Percentiles rank a stretch among this genome's conserved stretches.
Evolutionary conservation across 1,140 invertebrate genomes (phyloP).

Genomic region (Drosophila elegans): DNA sequence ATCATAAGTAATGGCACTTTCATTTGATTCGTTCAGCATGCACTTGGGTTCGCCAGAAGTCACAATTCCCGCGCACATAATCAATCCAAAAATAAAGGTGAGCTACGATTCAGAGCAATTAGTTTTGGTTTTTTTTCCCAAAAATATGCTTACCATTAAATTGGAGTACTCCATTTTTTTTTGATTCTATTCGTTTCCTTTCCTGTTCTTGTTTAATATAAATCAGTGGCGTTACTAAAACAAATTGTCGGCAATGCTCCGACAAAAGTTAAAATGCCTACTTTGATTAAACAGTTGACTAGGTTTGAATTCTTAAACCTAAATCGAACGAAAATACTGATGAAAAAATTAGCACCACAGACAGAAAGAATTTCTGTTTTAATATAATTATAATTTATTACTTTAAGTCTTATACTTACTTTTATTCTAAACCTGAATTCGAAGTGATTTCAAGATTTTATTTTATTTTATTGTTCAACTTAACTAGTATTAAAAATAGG

Average conservation of each 20-base stretch:
- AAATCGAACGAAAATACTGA: no score
- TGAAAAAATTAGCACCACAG: no score
- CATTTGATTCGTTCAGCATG: neutral
- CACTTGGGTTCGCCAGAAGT: neutral
- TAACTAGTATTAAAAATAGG: neutral
- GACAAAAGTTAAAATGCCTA: no score
- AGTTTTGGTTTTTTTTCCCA: neutral
- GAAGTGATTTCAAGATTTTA: no score
- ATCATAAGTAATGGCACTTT: no score
- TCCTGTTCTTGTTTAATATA: neutral
- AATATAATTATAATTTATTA: no score
- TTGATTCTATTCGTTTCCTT: neutral
- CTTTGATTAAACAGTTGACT: no score
- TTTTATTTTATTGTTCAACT: neutral
- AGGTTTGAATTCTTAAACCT: no score
- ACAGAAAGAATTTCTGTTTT: no score
- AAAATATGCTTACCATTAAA: neutral
- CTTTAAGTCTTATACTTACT: no score
- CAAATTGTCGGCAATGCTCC: neutral
- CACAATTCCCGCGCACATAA: neutral
- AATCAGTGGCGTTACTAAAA: neutral
- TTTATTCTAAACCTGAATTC: no score
- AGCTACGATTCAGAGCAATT: neutral
- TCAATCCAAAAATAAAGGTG: neutral
- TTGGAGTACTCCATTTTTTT: neutral